Evolutionary conservation across 2,113 vertebrate genomes (phyloP), one percentile per base, ranked within the genome.

Genomic region (Eclectus roratus): DNA sequence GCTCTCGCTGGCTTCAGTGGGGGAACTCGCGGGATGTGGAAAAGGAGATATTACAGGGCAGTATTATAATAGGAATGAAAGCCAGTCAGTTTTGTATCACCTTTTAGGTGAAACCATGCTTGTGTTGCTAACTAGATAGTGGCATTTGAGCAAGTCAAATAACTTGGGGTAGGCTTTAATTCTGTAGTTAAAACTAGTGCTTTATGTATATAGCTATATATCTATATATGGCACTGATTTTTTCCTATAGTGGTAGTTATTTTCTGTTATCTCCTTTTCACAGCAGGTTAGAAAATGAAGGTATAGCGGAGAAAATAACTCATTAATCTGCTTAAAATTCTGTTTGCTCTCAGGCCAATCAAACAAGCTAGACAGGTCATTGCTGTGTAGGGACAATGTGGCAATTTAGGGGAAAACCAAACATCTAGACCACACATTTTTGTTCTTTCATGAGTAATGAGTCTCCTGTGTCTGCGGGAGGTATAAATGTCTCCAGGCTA

Each of bases 361-460:
- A 60, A 49, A 46, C 50, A 43, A 81, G 9, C 10, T 29, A 16
- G 28, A 23, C 11, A 18, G 7, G 17, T 9, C 21, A 44, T 39
- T 0, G 6, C 9, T 33, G 0, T 37, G 19, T 43, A 80, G 47
- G 29, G 28, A 28, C 15, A 13, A 1, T 44, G 17, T 44, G 12
- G 24, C 1, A 5, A 64, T 35, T 10, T 33, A 17, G 41, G 35
- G 49, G 5, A 43, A 39, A 25, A 6, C 2, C n/a, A 39, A 11
- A 17, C 16, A 11, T 43, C 10, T 44, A 27, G 14, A 10, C 7
- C 21, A 2, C 33, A 49, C 0, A 1, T 1, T 53, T 43, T 49
- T 78, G 16, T n/a, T 71, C 20, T 41, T 63, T 19, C 4, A 3
- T 7, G 18, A 9, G 2, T 35, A 28, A 23, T 0, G 0, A 43